phyloP scores from a whole-genome alignment of 2,113 vertebrate genomes.

The Deroptyus accipitrinus region DNA sequence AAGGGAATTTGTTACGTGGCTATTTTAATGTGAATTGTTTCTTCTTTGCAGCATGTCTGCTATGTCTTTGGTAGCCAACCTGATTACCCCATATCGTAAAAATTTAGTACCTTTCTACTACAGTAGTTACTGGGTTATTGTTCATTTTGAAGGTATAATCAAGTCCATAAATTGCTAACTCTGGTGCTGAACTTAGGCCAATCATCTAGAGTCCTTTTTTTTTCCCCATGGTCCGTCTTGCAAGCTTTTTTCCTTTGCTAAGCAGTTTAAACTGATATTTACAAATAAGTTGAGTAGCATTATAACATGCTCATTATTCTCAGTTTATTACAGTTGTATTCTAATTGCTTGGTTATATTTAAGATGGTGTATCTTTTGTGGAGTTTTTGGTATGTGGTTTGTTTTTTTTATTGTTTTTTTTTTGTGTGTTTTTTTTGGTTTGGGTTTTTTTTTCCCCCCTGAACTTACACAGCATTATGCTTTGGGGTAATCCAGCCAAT shows the following conservation, averaged over 20 bases:
- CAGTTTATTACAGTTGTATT: conserved; percentile 16
- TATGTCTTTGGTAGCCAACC: conserved; percentile 45
- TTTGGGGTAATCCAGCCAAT: neutral
- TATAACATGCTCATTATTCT: neutral
- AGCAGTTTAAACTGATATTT: conserved; percentile 46
- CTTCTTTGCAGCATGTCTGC: conserved; percentile 54
- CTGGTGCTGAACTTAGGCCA: conserved; percentile 57
- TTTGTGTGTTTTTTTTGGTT: neutral
- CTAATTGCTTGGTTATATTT: neutral
- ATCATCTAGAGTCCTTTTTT: conserved; percentile 33
- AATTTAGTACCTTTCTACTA: conserved; percentile 67
- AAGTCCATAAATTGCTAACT: conserved; percentile 71
- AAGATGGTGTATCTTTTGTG: neutral
- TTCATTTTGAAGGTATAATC: conserved; percentile 74
- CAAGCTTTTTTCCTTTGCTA: neutral
- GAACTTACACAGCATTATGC: neutral
- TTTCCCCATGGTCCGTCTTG: neutral
- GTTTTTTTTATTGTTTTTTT: neutral
- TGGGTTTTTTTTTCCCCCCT: neutral
- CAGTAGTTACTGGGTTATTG: conserved; percentile 66
- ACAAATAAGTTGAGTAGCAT: conserved; percentile 14
- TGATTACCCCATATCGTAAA: conserved; percentile 68
- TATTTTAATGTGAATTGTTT: conserved; percentile 60
- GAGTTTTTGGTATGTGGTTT: neutral
- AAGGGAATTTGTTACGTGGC: conserved; percentile 24